Evolutionary conservation across 2,113 vertebrate species (phyloP).

Genomic region (Python bivittatus): DNA sequence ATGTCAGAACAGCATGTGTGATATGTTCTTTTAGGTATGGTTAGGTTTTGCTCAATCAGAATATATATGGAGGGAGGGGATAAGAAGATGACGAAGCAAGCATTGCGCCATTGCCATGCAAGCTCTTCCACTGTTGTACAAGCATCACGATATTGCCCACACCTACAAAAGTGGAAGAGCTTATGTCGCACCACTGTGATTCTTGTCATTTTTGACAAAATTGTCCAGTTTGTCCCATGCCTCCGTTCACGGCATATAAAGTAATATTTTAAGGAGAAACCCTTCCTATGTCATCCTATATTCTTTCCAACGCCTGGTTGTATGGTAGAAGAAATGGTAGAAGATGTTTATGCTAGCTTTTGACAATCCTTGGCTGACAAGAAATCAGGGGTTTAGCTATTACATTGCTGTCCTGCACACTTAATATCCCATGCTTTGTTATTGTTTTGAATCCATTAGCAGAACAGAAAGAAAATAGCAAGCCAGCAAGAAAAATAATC

Average conservation of each 20-base stretch:
- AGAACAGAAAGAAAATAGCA: too few relatives aligned
- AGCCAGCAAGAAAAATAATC: too few relatives aligned
- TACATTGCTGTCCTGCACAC: background rate
- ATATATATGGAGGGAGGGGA: background rate
- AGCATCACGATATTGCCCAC: too few relatives aligned
- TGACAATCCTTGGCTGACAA: background rate
- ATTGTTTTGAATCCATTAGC: too few relatives aligned
- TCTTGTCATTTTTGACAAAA: too few relatives aligned
- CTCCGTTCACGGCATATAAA: background rate
- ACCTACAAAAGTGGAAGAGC: too few relatives aligned
- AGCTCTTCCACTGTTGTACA: too few relatives aligned
- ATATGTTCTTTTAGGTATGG: background rate
- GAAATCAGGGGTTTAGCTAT: background rate
- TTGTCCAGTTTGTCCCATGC: too few relatives aligned
- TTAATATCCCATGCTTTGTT: too few relatives aligned
- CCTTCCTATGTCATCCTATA: background rate
- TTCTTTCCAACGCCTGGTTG: background rate
- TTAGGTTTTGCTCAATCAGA: background rate
- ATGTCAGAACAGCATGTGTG: background rate
- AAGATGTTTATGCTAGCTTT: background rate
- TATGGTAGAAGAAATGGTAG: background rate
- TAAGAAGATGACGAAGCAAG: too few relatives aligned
- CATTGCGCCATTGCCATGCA: too few relatives aligned
- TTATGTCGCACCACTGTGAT: too few relatives aligned
- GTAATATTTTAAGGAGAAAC: background rate